A percentile compares a stretch with the other conserved stretches of the same genome.
Evolutionary conservation across 2,888 invertebrate genomes (phyloP).

Genomic region (Heteromurus nitidus): DNA sequence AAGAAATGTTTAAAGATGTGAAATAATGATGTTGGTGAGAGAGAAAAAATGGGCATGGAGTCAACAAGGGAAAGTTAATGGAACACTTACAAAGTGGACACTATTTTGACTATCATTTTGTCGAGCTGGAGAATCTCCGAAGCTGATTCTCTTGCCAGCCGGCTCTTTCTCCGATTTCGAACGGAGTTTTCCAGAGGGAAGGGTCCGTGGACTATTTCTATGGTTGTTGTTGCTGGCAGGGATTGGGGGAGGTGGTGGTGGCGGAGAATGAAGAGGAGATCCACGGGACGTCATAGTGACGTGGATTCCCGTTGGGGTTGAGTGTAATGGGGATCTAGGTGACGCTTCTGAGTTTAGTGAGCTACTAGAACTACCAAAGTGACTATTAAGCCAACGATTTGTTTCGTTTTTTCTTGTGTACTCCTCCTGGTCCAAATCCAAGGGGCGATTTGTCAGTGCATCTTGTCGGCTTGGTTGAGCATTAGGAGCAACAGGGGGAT

Average conservation of each 20-base stretch:
- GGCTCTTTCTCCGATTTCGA: constrained; percentile 63
- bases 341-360: constrained; percentile 72
- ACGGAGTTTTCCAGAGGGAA: constrained; percentile 45
- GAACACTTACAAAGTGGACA: constrained; percentile 73
- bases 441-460: constrained; percentile 85
- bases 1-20: neutral
- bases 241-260: constrained; percentile 67
- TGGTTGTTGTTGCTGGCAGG: constrained; percentile 7
- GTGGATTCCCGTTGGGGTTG: constrained; percentile 73
- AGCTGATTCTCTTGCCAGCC: constrained; percentile 72
- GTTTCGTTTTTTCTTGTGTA: constrained; percentile 92
- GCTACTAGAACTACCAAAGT: constrained; percentile 81
- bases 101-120: constrained; percentile 71
- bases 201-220: constrained; percentile 48
- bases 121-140: constrained; percentile 71
- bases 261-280: constrained; percentile 70
- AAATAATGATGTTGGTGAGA: neutral
- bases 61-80: constrained; percentile 39
- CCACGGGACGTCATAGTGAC: constrained; percentile 73
- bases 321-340: constrained; percentile 70
- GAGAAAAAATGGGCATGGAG: neutral
- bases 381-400: constrained; percentile 92
- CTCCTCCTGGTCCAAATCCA: constrained; percentile 91
- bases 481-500: constrained; percentile 50
- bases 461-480: constrained; percentile 76